Percentiles rank a stretch among this genome's conserved stretches.
phyloP scores from a whole-genome alignment of 2,113 vertebrate species.

The Halcyon senegalensis region DNA sequence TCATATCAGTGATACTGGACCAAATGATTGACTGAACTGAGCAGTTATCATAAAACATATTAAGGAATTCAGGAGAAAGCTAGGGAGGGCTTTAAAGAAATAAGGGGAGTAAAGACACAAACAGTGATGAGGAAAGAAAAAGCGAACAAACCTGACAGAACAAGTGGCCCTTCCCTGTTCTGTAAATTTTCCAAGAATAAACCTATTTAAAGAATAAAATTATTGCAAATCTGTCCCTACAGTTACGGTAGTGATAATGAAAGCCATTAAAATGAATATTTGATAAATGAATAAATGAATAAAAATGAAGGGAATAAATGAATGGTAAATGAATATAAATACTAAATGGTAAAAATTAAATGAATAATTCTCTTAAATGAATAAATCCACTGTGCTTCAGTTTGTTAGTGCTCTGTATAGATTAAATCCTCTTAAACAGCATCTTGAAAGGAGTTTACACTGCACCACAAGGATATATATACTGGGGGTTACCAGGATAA shows the following conservation, averaged over 20 bases:
- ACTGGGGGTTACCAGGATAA: background rate
- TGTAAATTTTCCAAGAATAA: constrained; percentile 68
- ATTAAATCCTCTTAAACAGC: constrained; percentile 49
- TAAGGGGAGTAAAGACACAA: background rate
- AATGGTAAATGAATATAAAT: constrained; percentile 75
- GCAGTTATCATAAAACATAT: background rate
- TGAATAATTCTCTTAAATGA: constrained; percentile 78
- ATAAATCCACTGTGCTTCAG: constrained; percentile 60
- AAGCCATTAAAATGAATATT: constrained; percentile 80
- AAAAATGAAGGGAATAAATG: constrained; percentile 79
- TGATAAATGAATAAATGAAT: constrained; percentile 81
- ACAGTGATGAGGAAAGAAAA: background rate
- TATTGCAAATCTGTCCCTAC: constrained; percentile 54
- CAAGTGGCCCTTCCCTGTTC: constrained; percentile 26
- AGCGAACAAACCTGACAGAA: background rate
- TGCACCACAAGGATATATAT: background rate
- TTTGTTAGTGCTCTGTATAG: constrained; percentile 54
- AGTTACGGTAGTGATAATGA: constrained; percentile 72
- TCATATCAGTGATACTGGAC: background rate
- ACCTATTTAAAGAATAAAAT: constrained; percentile 71
- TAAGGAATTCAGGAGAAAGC: background rate
- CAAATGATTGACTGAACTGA: background rate
- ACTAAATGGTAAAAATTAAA: constrained; percentile 78
- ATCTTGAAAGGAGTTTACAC: constrained; percentile 48
- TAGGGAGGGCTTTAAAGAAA: background rate